phyloP scores from a whole-genome alignment of 1,140 invertebrate species.

The Megathymus violae region DNA sequence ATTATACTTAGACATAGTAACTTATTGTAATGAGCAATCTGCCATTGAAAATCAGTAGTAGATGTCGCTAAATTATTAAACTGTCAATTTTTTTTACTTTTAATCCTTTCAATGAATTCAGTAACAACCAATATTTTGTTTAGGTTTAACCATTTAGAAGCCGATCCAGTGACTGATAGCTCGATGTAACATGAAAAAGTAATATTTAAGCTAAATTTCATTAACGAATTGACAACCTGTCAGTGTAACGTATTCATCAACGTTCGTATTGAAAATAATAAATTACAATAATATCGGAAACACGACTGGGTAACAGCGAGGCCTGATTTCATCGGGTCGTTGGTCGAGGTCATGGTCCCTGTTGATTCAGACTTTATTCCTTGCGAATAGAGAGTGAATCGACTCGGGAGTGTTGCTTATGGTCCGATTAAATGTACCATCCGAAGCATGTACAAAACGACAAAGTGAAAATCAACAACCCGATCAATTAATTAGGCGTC shows the following conservation, averaged over 20 bases:
- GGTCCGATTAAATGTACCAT: not conserved
- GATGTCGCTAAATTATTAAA: too few species aligned
- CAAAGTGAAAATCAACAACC: too few species aligned
- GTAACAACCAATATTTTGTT: too few species aligned
- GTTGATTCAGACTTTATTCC: not conserved
- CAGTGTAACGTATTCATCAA: not conserved
- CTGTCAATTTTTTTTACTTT: too few species aligned
- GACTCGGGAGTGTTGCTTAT: not conserved
- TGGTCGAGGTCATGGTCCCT: not conserved
- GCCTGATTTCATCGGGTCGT: not conserved
- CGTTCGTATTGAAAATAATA: not conserved
- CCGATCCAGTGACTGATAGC: not conserved
- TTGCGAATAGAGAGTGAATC: not conserved
- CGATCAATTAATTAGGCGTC: too few species aligned
- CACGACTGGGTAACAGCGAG: constrained; percentile 11
- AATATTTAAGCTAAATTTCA: not conserved
- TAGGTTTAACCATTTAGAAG: too few species aligned
- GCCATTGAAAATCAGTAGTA: not conserved
- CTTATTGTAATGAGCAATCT: constrained; percentile 1
- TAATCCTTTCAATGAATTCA: too few species aligned
- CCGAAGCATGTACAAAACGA: not conserved
- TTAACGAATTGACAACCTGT: constrained; percentile 6
- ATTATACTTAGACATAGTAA: constrained; percentile 6
- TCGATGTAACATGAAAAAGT: not conserved
- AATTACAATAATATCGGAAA: constrained; percentile 3